Conservation (phyloP, 2,888 invertebrate species). For the Parthenolecanium corni region DNA sequence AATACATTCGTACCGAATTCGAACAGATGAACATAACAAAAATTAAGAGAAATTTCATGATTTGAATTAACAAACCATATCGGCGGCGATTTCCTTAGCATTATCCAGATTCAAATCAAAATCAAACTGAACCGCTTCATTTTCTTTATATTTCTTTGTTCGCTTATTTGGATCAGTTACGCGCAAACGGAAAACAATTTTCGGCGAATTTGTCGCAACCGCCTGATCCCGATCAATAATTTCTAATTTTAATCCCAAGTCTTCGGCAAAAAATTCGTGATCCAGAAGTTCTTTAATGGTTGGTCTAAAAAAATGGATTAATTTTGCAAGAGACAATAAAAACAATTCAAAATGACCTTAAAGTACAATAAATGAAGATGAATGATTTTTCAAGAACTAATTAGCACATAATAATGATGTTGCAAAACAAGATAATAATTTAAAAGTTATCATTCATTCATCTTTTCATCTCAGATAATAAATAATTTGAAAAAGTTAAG, state of each 20-base stretch:
- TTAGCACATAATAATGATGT: no score
- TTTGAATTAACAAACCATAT: conserved; percentile 53
- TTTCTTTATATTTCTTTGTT: conserved; percentile 93
- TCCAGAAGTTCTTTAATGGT: conserved; percentile 86
- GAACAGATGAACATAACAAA: no score
- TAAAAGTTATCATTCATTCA: no score
- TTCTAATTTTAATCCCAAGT: conserved; percentile 69
- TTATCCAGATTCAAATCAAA: conserved; percentile 86
- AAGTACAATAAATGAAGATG: no score
- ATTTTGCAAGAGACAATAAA: not conserved
- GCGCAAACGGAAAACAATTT: conserved; percentile 79
- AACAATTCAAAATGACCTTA: not conserved
- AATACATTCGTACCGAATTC: not conserved
- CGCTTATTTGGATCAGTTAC: conserved; percentile 95
- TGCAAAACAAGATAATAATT: no score
- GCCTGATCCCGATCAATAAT: conserved; percentile 52
- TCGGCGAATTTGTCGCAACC: conserved; percentile 41
- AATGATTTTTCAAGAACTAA: not conserved
- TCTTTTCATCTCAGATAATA: no score
- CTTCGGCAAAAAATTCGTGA: conserved; percentile 95
- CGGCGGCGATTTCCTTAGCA: conserved; percentile 85
- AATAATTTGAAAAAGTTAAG: no score
- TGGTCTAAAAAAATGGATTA: conserved; percentile 46
- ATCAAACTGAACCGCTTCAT: conserved; percentile 98
- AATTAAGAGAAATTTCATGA: no score